phyloP scores from a whole-genome alignment of 1,140 invertebrate species.

The Drosophila rhopaloa region DNA sequence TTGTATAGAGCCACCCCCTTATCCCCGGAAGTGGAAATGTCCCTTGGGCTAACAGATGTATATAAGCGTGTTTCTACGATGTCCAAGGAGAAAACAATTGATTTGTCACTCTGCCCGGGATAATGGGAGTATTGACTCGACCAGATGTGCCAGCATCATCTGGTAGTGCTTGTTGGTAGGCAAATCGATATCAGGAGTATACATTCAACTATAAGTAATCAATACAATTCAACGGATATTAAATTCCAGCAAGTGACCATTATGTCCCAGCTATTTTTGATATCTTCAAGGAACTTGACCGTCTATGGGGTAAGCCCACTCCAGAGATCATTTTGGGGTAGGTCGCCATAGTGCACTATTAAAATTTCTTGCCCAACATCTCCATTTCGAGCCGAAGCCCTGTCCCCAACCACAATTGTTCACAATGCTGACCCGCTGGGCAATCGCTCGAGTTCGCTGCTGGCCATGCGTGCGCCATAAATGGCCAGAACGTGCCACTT shows the following conservation, averaged over 20 bases:
- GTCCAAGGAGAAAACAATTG: slow-evolving; percentile 7
- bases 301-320: background rate
- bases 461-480: slow-evolving; percentile 47
- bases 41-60: slow-evolving; percentile 12
- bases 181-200: background rate
- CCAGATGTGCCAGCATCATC: slow-evolving; percentile 17
- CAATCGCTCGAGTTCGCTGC: slow-evolving; percentile 12
- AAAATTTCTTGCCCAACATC: slow-evolving; percentile 9
- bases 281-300: background rate
- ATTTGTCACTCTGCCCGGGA: slow-evolving; percentile 20
- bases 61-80: background rate
- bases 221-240: too few relatives aligned
- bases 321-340: background rate
- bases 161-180: slow-evolving; percentile 2
- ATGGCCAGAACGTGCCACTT: slow-evolving; percentile 46
- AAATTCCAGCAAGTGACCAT: too few relatives aligned
- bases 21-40: background rate
- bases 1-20: slow-evolving; percentile 5
- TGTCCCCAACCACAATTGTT: background rate
- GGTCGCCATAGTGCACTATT: background rate
- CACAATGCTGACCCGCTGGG: slow-evolving; percentile 17
- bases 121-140: background rate
- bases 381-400: background rate
- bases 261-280: too few relatives aligned
- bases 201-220: too few relatives aligned